phyloP scores from a whole-genome alignment of 2,888 invertebrate species.

The Crioceris asparagi region DNA sequence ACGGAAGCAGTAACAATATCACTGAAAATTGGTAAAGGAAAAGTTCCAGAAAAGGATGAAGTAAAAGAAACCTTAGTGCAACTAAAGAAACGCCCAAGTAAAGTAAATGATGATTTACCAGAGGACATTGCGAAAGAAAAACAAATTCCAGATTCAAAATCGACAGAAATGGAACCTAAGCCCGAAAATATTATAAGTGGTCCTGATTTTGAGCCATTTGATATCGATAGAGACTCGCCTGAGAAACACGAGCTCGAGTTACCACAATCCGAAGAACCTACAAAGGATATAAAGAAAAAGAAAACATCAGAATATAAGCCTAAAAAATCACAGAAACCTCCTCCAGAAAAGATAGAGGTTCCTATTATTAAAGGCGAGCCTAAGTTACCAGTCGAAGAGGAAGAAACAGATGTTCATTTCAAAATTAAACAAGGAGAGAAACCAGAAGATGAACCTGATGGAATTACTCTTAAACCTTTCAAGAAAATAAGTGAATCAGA shows the following conservation, averaged over 20 bases:
- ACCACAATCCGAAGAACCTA: slow-evolving; percentile 34
- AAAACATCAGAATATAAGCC: slow-evolving; percentile 30
- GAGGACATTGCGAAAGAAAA: slow-evolving; percentile 24
- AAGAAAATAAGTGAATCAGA: slow-evolving; percentile 36
- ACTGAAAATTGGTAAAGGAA: slow-evolving; percentile 48
- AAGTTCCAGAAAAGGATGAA: slow-evolving; percentile 30
- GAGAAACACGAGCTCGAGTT: slow-evolving; percentile 31
- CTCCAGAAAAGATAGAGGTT: slow-evolving; percentile 20
- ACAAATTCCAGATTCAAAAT: slow-evolving; percentile 26
- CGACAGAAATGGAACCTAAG: slow-evolving; percentile 23
- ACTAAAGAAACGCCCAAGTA: slow-evolving; percentile 43
- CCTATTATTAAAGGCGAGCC: slow-evolving; percentile 24
- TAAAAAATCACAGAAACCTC: slow-evolving; percentile 32
- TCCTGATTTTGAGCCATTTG: slow-evolving; percentile 36
- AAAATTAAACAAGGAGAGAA: slow-evolving; percentile 30
- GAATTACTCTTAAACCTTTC: slow-evolving; percentile 27
- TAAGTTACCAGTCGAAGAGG: slow-evolving; percentile 26
- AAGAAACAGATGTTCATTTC: slow-evolving; percentile 23
- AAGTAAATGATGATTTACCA: slow-evolving; percentile 28
- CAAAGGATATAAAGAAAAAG: slow-evolving; percentile 33
- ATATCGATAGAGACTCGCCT: slow-evolving; percentile 33
- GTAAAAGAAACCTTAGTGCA: slow-evolving; percentile 38
- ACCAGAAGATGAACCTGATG: slow-evolving; percentile 37
- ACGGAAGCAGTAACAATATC: slow-evolving; percentile 30
- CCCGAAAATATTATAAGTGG: slow-evolving; percentile 29